Evolutionary conservation across 1,140 invertebrate species (phyloP).

Genomic region (Ceratina japonica): DNA sequence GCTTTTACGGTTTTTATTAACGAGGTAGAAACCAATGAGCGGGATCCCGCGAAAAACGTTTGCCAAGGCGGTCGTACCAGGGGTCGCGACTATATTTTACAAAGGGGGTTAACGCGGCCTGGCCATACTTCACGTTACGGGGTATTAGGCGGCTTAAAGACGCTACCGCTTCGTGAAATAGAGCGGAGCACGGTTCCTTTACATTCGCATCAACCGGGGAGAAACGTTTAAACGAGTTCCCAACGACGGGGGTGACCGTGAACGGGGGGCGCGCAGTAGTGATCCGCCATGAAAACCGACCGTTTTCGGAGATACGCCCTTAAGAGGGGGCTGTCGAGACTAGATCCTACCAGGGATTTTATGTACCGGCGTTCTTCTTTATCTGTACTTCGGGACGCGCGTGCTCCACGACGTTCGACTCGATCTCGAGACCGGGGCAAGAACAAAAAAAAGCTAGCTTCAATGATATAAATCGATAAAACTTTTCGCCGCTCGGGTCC

Average conservation of each 20-base stretch:
- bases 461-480: background rate
- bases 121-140: constrained; percentile 33
- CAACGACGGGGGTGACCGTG: background rate
- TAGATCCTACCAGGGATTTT: constrained; percentile 22
- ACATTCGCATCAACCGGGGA: constrained; percentile 39
- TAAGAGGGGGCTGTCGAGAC: constrained; percentile 7
- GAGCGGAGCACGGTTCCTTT: constrained; percentile 14
- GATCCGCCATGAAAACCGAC: constrained; percentile 9
- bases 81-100: constrained; percentile 12
- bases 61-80: background rate
- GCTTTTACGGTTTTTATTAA: constrained; percentile 11
- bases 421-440: background rate
- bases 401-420: background rate
- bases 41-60: background rate
- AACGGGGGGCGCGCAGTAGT: background rate
- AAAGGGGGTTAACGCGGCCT: too few relatives aligned
- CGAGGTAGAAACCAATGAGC: background rate
- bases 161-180: constrained; percentile 17
- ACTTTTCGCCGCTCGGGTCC: background rate
- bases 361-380: background rate
- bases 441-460: too few relatives aligned
- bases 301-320: constrained; percentile 11
- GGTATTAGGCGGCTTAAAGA: constrained; percentile 34
- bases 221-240: constrained; percentile 35
- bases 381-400: background rate